phyloP scores from a whole-genome alignment of 2,797 vertebrate genomes.

The Clarias fuscus region DNA sequence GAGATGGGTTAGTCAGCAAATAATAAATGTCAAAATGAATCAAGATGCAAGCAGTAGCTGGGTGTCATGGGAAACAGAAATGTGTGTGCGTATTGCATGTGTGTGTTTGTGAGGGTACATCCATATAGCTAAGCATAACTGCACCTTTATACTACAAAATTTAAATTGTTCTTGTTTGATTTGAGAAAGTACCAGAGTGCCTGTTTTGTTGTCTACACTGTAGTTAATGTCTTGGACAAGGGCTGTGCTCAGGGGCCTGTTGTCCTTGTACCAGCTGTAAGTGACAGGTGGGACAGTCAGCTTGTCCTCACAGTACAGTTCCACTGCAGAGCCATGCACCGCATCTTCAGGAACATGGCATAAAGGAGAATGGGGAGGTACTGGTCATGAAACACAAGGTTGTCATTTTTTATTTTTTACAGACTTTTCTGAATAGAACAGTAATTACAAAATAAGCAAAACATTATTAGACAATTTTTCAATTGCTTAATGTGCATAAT shows the following conservation, averaged over 20 bases:
- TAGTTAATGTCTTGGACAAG: constrained; percentile 75
- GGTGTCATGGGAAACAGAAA: background rate
- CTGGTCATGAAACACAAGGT: constrained; percentile 62
- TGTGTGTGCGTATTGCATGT: background rate
- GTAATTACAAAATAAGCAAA: background rate
- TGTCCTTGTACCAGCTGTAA: constrained; percentile 94
- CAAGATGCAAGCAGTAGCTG: background rate
- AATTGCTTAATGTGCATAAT: background rate
- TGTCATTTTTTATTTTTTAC: background rate
- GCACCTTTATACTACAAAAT: background rate
- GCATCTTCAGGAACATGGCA: constrained; percentile 87
- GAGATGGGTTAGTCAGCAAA: background rate
- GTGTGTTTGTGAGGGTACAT: background rate
- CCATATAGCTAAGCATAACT: background rate
- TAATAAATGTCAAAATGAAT: background rate
- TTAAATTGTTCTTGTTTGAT: background rate
- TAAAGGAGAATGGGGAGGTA: constrained; percentile 81
- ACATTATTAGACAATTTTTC: background rate
- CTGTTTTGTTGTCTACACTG: constrained; percentile 80
- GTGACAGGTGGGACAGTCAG: constrained; percentile 84
- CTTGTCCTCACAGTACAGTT: constrained; percentile 87
- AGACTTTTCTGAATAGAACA: background rate
- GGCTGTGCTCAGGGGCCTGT: constrained; percentile 68
- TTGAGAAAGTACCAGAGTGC: constrained; percentile 54
- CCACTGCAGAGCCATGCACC: constrained; percentile 80